These are phyloP conservation scores for Plutomurus gul DNA, from an alignment of 1,140 invertebrate genomes.

Conservation along the genomic window DNA sequence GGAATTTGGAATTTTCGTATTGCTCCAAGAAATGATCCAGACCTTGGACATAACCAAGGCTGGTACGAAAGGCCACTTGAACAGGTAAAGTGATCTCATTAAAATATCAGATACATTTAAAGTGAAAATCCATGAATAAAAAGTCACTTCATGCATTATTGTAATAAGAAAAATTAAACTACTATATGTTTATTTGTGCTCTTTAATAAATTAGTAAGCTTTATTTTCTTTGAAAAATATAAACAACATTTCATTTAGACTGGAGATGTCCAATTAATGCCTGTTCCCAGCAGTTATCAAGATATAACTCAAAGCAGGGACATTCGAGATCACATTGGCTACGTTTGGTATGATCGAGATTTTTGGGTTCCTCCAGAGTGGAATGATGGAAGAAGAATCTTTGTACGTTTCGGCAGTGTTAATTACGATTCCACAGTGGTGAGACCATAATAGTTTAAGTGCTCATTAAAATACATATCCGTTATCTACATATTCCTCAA, in stretches of 20 bases:
- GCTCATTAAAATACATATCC: not conserved
- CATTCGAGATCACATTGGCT: conserved; percentile 89
- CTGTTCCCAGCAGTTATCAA: conserved; percentile 95
- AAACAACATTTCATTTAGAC: conserved; percentile 39
- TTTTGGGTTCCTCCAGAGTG: conserved; percentile 79
- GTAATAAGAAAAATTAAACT: too few species aligned
- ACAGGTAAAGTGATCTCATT: conserved; percentile 3
- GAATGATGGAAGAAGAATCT: conserved; percentile 67
- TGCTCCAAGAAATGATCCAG: conserved; percentile 56
- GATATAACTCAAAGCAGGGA: conserved; percentile 83
- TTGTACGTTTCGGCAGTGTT: conserved; percentile 83
- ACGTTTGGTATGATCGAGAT: conserved; percentile 85
- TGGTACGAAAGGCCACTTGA: conserved; percentile 59
- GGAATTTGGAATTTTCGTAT: conserved; percentile 65
- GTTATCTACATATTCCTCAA: not conserved
- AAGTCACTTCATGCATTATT: too few species aligned
- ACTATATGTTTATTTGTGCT: too few species aligned
- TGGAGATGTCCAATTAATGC: conserved; percentile 72
- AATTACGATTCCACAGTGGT: conserved; percentile 87
- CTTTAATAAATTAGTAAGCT: too few species aligned
- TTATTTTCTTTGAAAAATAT: not conserved
- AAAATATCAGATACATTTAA: not conserved
- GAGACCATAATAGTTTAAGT: conserved; percentile 55
- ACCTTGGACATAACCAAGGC: conserved; percentile 61
- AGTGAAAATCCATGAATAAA: not conserved